These are phyloP conservation scores for Leptobrachium ailaonicum DNA, from an alignment of 2,113 vertebrate species.

Conservation along the genomic window DNA sequence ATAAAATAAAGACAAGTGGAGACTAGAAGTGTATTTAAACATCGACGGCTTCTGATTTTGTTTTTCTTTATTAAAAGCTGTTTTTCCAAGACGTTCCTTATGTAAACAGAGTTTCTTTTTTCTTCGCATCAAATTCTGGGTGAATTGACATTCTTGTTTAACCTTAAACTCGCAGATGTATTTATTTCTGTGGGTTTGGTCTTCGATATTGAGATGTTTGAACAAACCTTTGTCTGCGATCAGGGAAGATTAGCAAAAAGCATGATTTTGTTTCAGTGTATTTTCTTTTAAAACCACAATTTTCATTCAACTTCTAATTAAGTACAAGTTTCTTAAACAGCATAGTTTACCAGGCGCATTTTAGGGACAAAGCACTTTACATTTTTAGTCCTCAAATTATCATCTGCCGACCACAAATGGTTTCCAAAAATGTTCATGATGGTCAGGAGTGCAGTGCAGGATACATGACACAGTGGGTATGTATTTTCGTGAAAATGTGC, in stretches of 20 bases:
- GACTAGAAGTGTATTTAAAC: slow-evolving; percentile 31
- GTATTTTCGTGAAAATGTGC: too few species aligned
- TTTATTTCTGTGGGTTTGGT: slow-evolving; percentile 5
- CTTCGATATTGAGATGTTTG: neutral
- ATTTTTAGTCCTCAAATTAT: too few species aligned
- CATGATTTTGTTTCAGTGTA: too few species aligned
- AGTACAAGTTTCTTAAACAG: too few species aligned
- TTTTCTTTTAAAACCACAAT: neutral
- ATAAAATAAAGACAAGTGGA: slow-evolving; percentile 33
- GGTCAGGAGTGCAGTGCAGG: too few species aligned
- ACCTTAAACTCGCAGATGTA: slow-evolving; percentile 1
- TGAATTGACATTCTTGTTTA: slow-evolving; percentile 8
- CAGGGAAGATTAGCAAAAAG: neutral
- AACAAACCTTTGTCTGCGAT: neutral
- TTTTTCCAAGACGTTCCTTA: slow-evolving; percentile 26
- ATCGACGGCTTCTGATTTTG: slow-evolving; percentile 34
- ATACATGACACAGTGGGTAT: too few species aligned
- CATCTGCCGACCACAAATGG: too few species aligned
- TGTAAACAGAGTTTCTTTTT: slow-evolving; percentile 26
- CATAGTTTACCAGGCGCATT: too few species aligned
- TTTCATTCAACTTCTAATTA: too few species aligned
- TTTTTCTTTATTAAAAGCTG: slow-evolving; percentile 9
- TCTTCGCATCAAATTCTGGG: slow-evolving; percentile 4
- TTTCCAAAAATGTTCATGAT: too few species aligned
- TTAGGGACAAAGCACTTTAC: too few species aligned